Percentiles rank a stretch among this genome's conserved stretches.
These are phyloP conservation scores for Aix galericulata DNA, from an alignment of 2,113 vertebrate genomes.

Conservation along the genomic window DNA sequence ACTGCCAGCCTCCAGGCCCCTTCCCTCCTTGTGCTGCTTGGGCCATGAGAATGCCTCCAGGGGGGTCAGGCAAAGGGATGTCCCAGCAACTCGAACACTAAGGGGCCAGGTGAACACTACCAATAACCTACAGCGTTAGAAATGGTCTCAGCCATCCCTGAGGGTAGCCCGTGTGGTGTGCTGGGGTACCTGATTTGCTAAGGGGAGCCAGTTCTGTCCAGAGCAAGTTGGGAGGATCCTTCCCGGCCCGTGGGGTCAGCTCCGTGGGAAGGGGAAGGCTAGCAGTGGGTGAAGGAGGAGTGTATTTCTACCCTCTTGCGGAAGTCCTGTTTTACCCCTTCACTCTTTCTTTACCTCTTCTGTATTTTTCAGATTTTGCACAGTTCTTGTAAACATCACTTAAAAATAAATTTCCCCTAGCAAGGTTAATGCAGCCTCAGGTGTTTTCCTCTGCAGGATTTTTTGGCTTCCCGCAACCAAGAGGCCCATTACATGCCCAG, in stretches of 20 bases:
- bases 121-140: background rate
- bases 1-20: background rate
- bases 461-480: background rate
- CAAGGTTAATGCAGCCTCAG: slow-evolving; percentile 36
- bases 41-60: background rate
- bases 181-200: background rate
- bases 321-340: slow-evolving; percentile 14
- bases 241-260: background rate
- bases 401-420: slow-evolving; percentile 58
- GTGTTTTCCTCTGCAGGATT: slow-evolving; percentile 49
- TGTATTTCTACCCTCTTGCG: background rate
- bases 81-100: background rate
- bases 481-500: background rate
- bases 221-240: background rate
- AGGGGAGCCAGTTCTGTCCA: background rate
- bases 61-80: background rate
- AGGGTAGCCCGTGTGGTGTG: fast-evolving
- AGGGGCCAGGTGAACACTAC: background rate
- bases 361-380: slow-evolving; percentile 65
- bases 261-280: background rate
- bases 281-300: background rate
- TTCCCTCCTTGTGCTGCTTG: background rate
- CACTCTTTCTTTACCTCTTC: slow-evolving; percentile 48
- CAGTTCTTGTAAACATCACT: slow-evolving; percentile 57
- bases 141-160: background rate